Conservation (phyloP, 2,113 vertebrate genomes). For the Bambusicola thoracicus region DNA sequence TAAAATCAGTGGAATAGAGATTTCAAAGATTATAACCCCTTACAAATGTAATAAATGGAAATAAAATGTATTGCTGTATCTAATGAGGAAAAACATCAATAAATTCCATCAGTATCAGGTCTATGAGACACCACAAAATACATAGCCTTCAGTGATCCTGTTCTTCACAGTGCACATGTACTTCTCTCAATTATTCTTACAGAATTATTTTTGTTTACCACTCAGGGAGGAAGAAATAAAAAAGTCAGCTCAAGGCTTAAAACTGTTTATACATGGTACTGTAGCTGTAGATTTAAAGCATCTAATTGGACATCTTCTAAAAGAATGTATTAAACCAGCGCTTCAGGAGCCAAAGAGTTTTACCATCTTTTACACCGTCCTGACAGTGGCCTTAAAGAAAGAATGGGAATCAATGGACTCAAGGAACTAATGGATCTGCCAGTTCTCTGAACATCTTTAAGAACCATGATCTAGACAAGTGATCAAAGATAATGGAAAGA, state of each 20-base stretch:
- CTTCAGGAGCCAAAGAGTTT: background rate
- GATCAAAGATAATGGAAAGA: slow-evolving; percentile 28
- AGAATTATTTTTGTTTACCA: slow-evolving; percentile 1
- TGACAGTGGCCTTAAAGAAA: slow-evolving; percentile 33
- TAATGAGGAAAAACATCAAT: background rate
- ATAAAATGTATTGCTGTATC: background rate
- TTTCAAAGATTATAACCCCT: background rate
- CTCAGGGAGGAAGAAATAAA: background rate
- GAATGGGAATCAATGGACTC: slow-evolving; percentile 14
- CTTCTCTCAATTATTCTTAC: background rate
- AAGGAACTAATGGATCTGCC: slow-evolving; percentile 49
- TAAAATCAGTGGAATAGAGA: background rate
- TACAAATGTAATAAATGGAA: background rate
- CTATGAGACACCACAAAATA: background rate
- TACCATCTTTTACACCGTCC: slow-evolving; percentile 30
- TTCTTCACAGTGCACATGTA: background rate
- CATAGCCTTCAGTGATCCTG: background rate
- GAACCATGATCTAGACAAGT: slow-evolving; percentile 35
- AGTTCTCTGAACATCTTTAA: slow-evolving; percentile 5
- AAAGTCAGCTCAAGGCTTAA: background rate
- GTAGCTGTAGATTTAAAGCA: slow-evolving; percentile 20
- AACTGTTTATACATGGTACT: background rate
- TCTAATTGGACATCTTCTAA: slow-evolving; percentile 11
- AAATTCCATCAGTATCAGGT: background rate
- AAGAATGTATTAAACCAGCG: slow-evolving; percentile 29